Percentiles rank a stretch among this genome's conserved stretches.
Conservation (phyloP, 2,888 invertebrate genomes). For the Eretmocerus hayati region DNA sequence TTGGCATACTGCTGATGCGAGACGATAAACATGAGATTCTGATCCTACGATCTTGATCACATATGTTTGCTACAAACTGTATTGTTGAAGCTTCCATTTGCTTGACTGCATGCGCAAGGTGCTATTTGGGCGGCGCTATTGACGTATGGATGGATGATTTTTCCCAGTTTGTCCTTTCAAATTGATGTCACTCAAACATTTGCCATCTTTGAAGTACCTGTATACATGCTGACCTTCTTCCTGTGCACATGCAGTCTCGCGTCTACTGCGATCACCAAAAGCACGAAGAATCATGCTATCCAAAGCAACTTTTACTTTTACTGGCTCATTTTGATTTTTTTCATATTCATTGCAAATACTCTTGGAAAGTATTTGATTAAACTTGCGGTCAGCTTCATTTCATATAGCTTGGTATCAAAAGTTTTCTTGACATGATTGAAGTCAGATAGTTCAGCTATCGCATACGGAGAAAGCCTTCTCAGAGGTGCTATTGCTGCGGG, state of each 20-base stretch:
- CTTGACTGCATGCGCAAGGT: constrained; percentile 21
- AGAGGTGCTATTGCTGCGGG: constrained; percentile 8
- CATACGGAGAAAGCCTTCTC: constrained; percentile 6
- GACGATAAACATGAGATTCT: constrained; percentile 14
- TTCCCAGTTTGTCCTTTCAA: constrained; percentile 5
- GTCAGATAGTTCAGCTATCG: constrained; percentile 23
- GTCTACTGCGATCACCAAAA: constrained; percentile 15
- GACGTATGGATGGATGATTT: constrained; percentile 12
- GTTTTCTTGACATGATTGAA: constrained; percentile 8
- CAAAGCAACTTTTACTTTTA: constrained; percentile 9
- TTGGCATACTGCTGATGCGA: constrained; percentile 11
- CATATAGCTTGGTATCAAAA: constrained; percentile 16
- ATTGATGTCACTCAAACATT: constrained; percentile 6
- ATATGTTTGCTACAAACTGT: constrained; percentile 15
- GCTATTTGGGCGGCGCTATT: constrained; percentile 5
- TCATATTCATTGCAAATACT: constrained; percentile 10
- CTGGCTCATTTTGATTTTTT: constrained; percentile 12
- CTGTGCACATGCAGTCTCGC: constrained; percentile 6
- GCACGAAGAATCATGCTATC: constrained; percentile 10
- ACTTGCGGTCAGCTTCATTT: constrained; percentile 12
- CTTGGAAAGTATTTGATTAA: constrained; percentile 17
- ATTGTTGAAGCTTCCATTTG: constrained; percentile 21
- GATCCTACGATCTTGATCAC: constrained; percentile 17
- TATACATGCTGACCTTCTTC: background rate
- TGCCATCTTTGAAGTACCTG: constrained; percentile 14